Conservation (phyloP, 2,797 vertebrate genomes). For the Schizopygopsis pylzovi region DNA sequence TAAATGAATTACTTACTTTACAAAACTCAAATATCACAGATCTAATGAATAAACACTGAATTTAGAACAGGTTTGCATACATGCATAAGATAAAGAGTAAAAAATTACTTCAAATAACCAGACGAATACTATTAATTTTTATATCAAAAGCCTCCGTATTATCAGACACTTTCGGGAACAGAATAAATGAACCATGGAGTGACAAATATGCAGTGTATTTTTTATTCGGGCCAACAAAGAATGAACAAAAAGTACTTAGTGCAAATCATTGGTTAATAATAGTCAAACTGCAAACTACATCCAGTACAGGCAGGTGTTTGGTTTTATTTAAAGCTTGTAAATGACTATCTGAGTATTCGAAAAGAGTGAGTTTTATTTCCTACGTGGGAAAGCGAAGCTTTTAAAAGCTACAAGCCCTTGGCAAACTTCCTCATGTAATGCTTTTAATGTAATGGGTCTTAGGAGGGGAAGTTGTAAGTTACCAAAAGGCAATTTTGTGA, state of each 20-base stretch:
- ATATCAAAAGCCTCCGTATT: neutral
- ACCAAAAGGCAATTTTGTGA: constrained; percentile 9
- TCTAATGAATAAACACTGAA: constrained; percentile 24
- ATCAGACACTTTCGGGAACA: neutral
- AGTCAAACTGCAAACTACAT: neutral
- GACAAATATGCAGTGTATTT: neutral
- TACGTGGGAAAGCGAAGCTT: neutral
- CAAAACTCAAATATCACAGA: constrained; percentile 24
- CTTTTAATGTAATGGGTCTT: constrained; percentile 52
- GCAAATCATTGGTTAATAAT: constrained; percentile 5
- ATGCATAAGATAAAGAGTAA: neutral
- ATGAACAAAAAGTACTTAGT: neutral
- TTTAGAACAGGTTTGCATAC: neutral
- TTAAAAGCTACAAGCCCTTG: neutral
- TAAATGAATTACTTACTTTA: constrained; percentile 52
- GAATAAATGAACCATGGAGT: neutral
- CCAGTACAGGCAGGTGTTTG: neutral
- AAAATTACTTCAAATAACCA: neutral
- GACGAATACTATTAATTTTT: neutral
- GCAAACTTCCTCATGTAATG: constrained; percentile 37
- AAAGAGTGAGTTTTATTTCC: constrained; percentile 8
- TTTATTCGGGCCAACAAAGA: neutral
- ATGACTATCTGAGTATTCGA: neutral
- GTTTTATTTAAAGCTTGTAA: neutral
- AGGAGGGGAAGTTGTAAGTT: constrained; percentile 44